A percentile compares a stretch with the other conserved stretches of the same genome.
Evolutionary conservation across 2,888 invertebrate species (phyloP).

Genomic region (Nemoura dubitans): DNA sequence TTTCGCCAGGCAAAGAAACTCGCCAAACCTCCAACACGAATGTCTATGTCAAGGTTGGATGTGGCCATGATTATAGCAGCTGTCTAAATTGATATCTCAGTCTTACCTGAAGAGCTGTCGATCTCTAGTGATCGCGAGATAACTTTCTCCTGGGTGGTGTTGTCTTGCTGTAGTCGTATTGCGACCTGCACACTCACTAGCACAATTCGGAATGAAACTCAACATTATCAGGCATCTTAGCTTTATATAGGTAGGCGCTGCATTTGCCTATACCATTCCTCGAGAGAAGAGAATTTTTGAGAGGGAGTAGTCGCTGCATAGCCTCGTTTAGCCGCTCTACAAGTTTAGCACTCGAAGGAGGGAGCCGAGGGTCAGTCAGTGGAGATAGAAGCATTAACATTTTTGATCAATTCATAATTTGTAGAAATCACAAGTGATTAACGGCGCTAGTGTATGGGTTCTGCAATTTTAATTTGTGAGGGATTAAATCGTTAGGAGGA

Average conservation of each 20-base stretch:
- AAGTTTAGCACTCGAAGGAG: not conserved
- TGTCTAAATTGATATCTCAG: not conserved
- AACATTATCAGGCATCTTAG: not conserved
- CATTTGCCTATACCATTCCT: not conserved
- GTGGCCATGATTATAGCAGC: not conserved
- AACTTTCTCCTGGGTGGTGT: conserved; percentile 3
- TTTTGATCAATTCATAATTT: not conserved
- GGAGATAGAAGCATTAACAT: not conserved
- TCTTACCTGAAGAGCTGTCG: conserved; percentile 8
- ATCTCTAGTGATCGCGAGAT: not conserved
- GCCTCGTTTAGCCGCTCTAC: conserved; percentile 8
- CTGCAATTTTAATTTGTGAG: not conserved
- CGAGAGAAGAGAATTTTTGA: conserved; percentile 8
- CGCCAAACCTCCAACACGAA: not conserved
- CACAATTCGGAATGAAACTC: conserved; percentile 31
- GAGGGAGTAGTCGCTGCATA: not conserved
- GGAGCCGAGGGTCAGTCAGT: not conserved
- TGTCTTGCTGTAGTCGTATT: not conserved
- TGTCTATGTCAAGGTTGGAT: conserved; percentile 23
- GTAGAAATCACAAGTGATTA: not conserved
- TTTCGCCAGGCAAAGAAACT: not conserved
- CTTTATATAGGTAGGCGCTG: conserved; percentile 13
- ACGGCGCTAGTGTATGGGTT: not conserved
- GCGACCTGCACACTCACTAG: conserved; percentile 13
- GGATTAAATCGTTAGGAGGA: not conserved